These are phyloP conservation scores for Trachurus trachurus DNA, from an alignment of 2,797 vertebrate genomes.

Conservation along the genomic window DNA sequence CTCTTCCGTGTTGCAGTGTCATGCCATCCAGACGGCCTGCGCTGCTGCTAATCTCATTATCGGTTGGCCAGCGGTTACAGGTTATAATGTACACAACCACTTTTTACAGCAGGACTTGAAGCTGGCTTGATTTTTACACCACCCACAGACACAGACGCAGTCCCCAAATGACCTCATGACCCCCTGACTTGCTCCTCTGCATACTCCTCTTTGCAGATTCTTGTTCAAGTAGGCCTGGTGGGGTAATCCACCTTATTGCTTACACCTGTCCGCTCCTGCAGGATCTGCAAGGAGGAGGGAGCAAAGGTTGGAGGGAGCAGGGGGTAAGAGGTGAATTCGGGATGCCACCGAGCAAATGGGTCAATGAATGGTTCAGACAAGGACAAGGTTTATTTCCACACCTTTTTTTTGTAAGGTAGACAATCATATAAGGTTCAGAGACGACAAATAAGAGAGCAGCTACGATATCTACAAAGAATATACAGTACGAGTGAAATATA, in stretches of 20 bases:
- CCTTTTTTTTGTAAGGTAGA: conserved; percentile 42
- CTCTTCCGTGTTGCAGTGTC: conserved; percentile 36
- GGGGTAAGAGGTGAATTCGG: conserved; percentile 27
- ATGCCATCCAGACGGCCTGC: conserved; percentile 48
- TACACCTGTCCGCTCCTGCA: conserved; percentile 15
- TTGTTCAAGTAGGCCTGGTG: conserved; percentile 50
- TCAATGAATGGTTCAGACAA: conserved; percentile 22
- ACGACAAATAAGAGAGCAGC: conserved; percentile 72
- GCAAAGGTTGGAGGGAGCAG: conserved; percentile 20
- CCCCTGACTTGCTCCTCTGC: conserved; percentile 14
- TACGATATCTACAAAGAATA: conserved; percentile 84
- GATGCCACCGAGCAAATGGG: conserved; percentile 17
- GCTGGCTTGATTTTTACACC: conserved; percentile 32
- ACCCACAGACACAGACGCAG: conserved; percentile 18
- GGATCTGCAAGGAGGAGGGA: conserved; percentile 35
- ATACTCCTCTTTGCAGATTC: conserved; percentile 36
- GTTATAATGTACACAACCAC: conserved; percentile 58
- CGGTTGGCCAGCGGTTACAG: conserved; percentile 42
- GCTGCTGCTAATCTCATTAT: conserved; percentile 55
- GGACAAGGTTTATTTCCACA: conserved; percentile 34
- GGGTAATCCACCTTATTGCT: conserved; percentile 59
- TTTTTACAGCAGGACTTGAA: conserved; percentile 64
- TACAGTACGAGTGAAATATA: conserved; percentile 78
- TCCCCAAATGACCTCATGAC: conserved; percentile 24
- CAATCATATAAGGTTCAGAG: conserved; percentile 71